Evolutionary conservation across 2,888 invertebrate genomes (phyloP).

Genomic region (Reticulitermes lucifugus): DNA sequence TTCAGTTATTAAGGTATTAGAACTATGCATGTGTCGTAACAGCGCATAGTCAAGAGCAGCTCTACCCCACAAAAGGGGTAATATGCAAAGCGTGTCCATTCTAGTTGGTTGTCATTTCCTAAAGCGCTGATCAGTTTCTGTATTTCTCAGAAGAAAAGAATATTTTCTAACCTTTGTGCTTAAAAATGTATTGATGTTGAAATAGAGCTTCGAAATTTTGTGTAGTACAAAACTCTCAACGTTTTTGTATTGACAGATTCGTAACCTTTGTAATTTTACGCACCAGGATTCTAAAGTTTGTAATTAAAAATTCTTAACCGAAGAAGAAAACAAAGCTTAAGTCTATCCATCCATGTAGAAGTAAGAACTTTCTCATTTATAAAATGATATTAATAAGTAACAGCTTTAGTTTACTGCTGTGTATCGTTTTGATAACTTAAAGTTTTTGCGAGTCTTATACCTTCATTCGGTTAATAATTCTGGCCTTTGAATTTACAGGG

Average conservation of each 20-base stretch:
- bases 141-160: not conserved
- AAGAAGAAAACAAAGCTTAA: not conserved
- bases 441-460: no score
- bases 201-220: not conserved
- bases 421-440: no score
- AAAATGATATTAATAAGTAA: not conserved
- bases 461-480: no score
- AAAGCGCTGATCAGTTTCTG: not conserved
- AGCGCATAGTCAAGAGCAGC: no score
- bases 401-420: no score
- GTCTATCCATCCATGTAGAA: not conserved
- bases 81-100: not conserved
- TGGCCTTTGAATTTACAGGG: no score
- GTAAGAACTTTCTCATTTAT: not conserved
- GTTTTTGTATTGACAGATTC: not conserved
- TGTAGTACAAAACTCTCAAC: not conserved
- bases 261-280: not conserved
- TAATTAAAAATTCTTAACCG: constrained; percentile 47
- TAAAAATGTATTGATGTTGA: not conserved
- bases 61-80: no score
- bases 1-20: no score
- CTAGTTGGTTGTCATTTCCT: not conserved
- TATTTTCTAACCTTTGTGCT: not conserved
- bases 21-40: no score
- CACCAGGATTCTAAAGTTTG: constrained; percentile 4